Evolutionary conservation across 2,888 invertebrate species (phyloP).

Genomic region (Calameuta pallipes): DNA sequence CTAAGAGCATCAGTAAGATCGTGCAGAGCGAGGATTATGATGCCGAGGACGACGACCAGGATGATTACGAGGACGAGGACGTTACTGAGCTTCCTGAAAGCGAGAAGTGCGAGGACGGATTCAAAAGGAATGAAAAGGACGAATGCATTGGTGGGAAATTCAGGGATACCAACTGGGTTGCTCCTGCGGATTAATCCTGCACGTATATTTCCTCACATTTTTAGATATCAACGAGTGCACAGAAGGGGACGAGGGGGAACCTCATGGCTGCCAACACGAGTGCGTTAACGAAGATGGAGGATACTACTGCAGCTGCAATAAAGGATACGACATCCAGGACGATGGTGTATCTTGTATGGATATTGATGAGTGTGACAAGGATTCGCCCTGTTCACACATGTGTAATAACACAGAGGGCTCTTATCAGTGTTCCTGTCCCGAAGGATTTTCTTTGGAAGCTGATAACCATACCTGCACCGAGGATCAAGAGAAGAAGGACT

Average conservation of each 20-base stretch:
- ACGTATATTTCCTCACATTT: conserved; percentile 17
- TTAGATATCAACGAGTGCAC: conserved; percentile 71
- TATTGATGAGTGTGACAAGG: conserved; percentile 56
- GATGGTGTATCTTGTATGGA: conserved; percentile 54
- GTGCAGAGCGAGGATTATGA: conserved; percentile 55
- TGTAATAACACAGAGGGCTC: conserved; percentile 54
- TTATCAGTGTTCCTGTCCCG: conserved; percentile 67
- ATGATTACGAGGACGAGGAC: conserved; percentile 37
- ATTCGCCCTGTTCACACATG: conserved; percentile 48
- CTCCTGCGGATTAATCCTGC: not conserved
- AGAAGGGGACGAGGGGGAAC: conserved; percentile 64
- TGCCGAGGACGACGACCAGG: conserved; percentile 47
- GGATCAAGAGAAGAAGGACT: conserved; percentile 44
- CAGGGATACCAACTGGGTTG: not conserved
- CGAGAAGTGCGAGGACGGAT: conserved; percentile 63
- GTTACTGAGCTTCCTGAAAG: conserved; percentile 50
- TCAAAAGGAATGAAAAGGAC: conserved; percentile 65
- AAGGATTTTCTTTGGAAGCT: conserved; percentile 49
- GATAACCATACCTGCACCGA: conserved; percentile 45
- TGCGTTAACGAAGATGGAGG: conserved; percentile 66
- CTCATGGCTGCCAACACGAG: conserved; percentile 68
- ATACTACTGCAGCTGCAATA: conserved; percentile 63
- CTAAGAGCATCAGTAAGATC: conserved; percentile 49
- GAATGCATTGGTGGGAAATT: conserved; percentile 62
- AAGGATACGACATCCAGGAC: conserved; percentile 58